Conservation (phyloP, 1,140 invertebrate genomes). For the Drosophila elegans region DNA sequence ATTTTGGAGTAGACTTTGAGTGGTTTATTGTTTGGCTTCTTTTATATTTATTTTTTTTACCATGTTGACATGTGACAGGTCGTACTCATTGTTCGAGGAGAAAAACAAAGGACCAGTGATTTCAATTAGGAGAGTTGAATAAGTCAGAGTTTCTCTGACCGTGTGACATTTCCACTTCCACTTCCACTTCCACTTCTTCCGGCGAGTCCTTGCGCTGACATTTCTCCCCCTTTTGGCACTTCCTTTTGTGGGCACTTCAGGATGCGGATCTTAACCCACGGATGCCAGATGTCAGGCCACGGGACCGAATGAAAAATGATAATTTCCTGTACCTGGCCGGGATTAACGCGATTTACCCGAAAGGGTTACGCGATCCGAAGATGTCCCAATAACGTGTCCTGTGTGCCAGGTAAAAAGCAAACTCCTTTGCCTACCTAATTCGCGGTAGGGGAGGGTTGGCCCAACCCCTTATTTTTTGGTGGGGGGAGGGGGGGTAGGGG, state of each 20-base stretch:
- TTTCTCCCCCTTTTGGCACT: slow-evolving; percentile 23
- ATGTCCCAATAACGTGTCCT: slow-evolving; percentile 62
- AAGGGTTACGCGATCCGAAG: slow-evolving; percentile 66
- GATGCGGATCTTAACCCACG: slow-evolving; percentile 37
- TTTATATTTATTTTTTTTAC: slow-evolving; percentile 15
- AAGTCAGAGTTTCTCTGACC: slow-evolving; percentile 45
- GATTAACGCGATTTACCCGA: slow-evolving; percentile 74
- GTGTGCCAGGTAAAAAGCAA: slow-evolving; percentile 49
- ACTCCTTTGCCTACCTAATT: slow-evolving; percentile 3
- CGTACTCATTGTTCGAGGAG: slow-evolving; percentile 55
- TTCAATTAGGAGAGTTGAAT: slow-evolving; percentile 51
- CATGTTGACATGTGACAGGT: slow-evolving; percentile 75
- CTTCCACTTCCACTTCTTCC: slow-evolving; percentile 24
- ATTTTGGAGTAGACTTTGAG: not conserved
- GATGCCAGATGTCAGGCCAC: slow-evolving; percentile 54
- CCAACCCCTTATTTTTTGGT: slow-evolving; percentile 13
- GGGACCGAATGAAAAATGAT: slow-evolving; percentile 73
- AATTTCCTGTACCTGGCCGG: slow-evolving; percentile 63
- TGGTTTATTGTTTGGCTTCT: slow-evolving; percentile 22
- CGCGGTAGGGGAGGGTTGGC: not conserved
- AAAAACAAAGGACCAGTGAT: slow-evolving; percentile 48
- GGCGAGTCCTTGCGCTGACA: slow-evolving; percentile 43
- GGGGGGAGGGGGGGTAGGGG: not conserved
- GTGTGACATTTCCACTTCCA: slow-evolving; percentile 70
- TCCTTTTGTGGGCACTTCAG: slow-evolving; percentile 70